phyloP scores from a whole-genome alignment of 2,888 invertebrate genomes.

The Argyresthia albistria region DNA sequence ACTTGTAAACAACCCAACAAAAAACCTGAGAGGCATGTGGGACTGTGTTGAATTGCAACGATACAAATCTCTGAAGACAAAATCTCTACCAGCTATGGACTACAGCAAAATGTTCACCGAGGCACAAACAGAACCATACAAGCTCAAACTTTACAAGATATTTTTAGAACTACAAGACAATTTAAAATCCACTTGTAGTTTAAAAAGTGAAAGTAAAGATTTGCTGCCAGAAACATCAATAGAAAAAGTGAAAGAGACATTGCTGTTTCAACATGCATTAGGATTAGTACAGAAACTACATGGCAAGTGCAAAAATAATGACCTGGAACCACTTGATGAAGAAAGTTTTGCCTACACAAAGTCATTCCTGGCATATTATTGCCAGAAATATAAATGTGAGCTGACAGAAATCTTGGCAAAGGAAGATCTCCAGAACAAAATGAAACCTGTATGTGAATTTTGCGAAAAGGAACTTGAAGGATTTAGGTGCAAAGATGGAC shows the following conservation, averaged over 20 bases:
- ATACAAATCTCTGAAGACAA: slow-evolving; percentile 37
- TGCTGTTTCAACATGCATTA: slow-evolving; percentile 33
- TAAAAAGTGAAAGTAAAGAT: slow-evolving; percentile 12
- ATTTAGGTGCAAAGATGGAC: slow-evolving; percentile 36
- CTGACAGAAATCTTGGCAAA: slow-evolving; percentile 18
- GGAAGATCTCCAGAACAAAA: slow-evolving; percentile 14
- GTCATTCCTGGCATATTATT: slow-evolving; percentile 36
- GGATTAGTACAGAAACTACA: slow-evolving; percentile 21
- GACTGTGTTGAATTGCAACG: slow-evolving; percentile 45
- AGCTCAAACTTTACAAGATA: slow-evolving; percentile 41
- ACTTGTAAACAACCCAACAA: slow-evolving; percentile 32
- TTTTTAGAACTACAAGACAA: slow-evolving; percentile 26
- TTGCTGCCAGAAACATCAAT: slow-evolving; percentile 33
- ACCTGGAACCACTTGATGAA: slow-evolving; percentile 21
- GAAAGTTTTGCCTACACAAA: slow-evolving; percentile 30
- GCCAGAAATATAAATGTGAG: slow-evolving; percentile 28
- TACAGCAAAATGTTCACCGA: slow-evolving; percentile 22
- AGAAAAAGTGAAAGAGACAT: slow-evolving; percentile 36
- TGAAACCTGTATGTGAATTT: slow-evolving; percentile 29
- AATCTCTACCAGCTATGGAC: slow-evolving; percentile 22
- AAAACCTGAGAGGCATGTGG: slow-evolving; percentile 34
- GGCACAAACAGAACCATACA: slow-evolving; percentile 29
- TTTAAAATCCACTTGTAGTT: slow-evolving; percentile 25
- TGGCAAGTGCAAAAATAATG: slow-evolving; percentile 17
- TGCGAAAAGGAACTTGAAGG: slow-evolving; percentile 39